These are phyloP conservation scores for Drosophila rubida DNA, from an alignment of 2,888 invertebrate genomes.

Conservation along the genomic window DNA sequence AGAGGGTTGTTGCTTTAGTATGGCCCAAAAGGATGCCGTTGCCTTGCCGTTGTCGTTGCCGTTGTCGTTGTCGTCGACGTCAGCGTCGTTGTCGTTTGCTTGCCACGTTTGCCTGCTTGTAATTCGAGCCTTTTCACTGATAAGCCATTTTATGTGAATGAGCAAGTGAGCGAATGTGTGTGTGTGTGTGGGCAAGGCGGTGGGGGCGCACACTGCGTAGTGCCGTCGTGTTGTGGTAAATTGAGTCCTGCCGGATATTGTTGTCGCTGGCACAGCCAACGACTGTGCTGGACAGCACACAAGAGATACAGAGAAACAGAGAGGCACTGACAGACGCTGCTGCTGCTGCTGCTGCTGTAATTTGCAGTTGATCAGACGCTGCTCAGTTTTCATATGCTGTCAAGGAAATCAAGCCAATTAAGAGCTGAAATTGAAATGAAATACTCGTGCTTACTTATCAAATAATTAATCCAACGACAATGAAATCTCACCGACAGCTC, in stretches of 20 bases:
- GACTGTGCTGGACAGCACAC: slow-evolving; percentile 21
- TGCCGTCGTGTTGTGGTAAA: slow-evolving; percentile 54
- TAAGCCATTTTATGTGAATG: slow-evolving; percentile 69
- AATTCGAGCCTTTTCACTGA: slow-evolving; percentile 69
- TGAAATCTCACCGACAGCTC: slow-evolving; percentile 1
- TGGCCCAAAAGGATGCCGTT: slow-evolving; percentile 33
- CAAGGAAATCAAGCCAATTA: slow-evolving; percentile 23
- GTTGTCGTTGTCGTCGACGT: background rate
- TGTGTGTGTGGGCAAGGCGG: slow-evolving; percentile 12
- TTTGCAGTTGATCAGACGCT: slow-evolving; percentile 33
- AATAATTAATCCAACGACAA: slow-evolving; percentile 18
- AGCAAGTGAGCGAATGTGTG: slow-evolving; percentile 32
- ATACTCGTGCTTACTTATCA: slow-evolving; percentile 12
- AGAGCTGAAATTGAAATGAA: slow-evolving; percentile 21
- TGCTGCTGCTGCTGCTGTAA: slow-evolving; percentile 14
- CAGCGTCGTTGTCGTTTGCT: slow-evolving; percentile 23
- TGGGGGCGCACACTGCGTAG: background rate
- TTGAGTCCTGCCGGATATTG: slow-evolving; percentile 71
- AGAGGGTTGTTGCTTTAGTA: slow-evolving; percentile 1
- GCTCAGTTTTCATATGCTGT: slow-evolving; percentile 7
- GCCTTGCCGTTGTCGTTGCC: too few relatives aligned
- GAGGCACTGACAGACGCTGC: background rate
- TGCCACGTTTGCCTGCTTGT: slow-evolving; percentile 56
- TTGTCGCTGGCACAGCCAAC: slow-evolving; percentile 31
- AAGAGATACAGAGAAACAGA: slow-evolving; percentile 1